phyloP scores from a whole-genome alignment of 2,888 invertebrate species.

The Heliconius ethilla region DNA sequence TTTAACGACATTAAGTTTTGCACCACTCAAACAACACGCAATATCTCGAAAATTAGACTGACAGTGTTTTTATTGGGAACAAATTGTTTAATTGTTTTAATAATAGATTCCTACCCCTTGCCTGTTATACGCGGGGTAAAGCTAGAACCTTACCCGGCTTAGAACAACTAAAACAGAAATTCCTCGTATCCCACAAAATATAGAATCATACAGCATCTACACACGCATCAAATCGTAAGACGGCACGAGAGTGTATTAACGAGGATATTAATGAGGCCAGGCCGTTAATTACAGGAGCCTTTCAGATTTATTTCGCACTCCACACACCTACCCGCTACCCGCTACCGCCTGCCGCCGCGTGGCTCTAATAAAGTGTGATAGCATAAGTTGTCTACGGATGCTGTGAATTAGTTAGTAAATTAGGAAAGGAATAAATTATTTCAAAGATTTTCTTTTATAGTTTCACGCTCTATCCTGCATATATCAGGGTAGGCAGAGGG shows the following conservation, averaged over 20 bases:
- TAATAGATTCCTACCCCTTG: no score
- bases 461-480: not conserved
- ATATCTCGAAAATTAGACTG: no score
- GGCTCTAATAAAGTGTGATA: conserved; percentile 27
- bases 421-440: not conserved
- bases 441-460: not conserved
- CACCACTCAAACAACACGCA: no score
- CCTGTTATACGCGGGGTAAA: no score
- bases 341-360: not conserved
- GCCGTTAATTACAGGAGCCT: conserved; percentile 50
- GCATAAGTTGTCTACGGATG: conserved; percentile 4
- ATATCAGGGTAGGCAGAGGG: not conserved
- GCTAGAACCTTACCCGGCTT: not conserved
- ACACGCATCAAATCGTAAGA: conserved; percentile 35
- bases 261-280: conserved; percentile 50
- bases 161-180: not conserved
- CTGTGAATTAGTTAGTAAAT: not conserved
- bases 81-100: no score
- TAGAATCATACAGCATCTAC: not conserved
- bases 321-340: not conserved
- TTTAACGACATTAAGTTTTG: no score
- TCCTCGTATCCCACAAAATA: not conserved
- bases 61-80: no score
- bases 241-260: conserved; percentile 49
- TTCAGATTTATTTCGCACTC: conserved; percentile 38